Conservation (phyloP, 2,797 vertebrate species). For the Helicolenus hilgendorfi region DNA sequence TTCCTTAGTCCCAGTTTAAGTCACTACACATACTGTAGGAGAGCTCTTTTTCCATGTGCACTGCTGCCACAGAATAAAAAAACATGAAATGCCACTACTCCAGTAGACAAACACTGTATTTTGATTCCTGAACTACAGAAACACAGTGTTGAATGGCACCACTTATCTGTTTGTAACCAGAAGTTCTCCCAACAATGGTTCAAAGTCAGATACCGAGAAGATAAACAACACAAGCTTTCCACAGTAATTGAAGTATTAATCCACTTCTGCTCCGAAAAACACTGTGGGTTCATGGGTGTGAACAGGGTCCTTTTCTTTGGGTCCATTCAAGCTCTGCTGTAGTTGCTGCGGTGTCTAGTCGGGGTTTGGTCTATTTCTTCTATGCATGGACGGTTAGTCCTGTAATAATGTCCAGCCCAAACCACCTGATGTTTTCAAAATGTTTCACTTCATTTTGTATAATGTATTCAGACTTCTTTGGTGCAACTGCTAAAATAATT, state of each 20-base stretch:
- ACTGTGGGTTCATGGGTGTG: not conserved
- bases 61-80: conserved; percentile 3
- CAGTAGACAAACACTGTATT: conserved; percentile 10
- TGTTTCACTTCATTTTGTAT: not conserved
- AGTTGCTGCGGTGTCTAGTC: not conserved
- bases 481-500: conserved; percentile 8
- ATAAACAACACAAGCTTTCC: not conserved
- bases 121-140: not conserved
- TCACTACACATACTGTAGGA: not conserved
- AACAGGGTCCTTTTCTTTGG: not conserved
- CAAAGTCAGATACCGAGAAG: not conserved
- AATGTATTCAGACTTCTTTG: not conserved
- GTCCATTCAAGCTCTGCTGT: not conserved
- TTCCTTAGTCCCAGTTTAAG: not conserved
- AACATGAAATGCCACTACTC: not conserved
- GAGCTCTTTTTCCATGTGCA: conserved; percentile 35
- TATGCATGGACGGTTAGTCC: not conserved
- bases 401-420: not conserved
- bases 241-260: not conserved
- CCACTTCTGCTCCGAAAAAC: not conserved
- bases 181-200: not conserved
- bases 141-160: not conserved
- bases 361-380: not conserved
- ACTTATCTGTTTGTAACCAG: not conserved
- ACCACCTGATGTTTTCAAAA: not conserved